phyloP scores from a whole-genome alignment of 2,113 vertebrate species.

The Ptyas mucosa region DNA sequence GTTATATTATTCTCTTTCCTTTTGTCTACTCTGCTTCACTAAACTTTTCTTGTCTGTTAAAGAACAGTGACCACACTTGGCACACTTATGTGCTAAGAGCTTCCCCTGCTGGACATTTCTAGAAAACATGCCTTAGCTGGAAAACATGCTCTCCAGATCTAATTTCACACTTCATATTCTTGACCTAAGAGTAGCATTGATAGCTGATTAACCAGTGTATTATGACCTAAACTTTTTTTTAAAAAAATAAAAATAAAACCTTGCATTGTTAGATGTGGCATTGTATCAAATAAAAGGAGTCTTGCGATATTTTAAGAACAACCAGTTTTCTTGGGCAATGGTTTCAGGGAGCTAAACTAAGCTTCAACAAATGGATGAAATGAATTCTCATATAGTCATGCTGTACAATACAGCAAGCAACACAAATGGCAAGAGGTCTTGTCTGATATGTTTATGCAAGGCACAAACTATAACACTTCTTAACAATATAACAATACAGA shows the following conservation, averaged over 20 bases:
- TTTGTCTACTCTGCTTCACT: background rate
- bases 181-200: conserved; percentile 6
- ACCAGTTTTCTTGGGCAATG: background rate
- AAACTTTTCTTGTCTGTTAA: conserved; percentile 47
- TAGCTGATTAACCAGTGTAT: background rate
- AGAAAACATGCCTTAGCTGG: conserved; percentile 65
- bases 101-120: conserved; percentile 76
- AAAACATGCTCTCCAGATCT: conserved; percentile 55
- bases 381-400: background rate
- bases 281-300: background rate
- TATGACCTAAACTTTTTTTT: background rate
- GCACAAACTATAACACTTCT: too few relatives aligned
- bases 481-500: too few relatives aligned
- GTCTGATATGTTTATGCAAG: background rate
- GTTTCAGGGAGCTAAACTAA: background rate
- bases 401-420: background rate
- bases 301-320: background rate
- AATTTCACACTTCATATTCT: conserved; percentile 56
- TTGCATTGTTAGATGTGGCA: background rate
- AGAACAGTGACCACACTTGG: conserved; percentile 44
- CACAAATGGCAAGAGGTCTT: background rate
- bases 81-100: conserved; percentile 71
- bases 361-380: background rate
- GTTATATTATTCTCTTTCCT: background rate
- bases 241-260: background rate